Percentiles rank a stretch among this genome's conserved stretches.
Evolutionary conservation across 1,140 invertebrate species (phyloP).

Genomic region (Drosophila santomea): DNA sequence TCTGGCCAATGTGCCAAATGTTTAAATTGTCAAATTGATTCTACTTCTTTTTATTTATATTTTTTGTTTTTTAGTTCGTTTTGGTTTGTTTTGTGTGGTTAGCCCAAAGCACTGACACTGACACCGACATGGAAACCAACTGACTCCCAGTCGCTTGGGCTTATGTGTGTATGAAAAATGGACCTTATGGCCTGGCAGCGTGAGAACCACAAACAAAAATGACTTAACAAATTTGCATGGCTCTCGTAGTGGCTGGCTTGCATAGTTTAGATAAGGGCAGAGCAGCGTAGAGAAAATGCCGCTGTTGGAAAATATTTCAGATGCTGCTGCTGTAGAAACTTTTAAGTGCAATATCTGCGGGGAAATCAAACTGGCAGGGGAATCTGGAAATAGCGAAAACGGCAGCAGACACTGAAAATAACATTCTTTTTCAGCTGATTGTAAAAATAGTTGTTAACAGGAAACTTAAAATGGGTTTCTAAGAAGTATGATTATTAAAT

Average conservation of each 20-base stretch:
- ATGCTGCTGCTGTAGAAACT: slow-evolving; percentile 66
- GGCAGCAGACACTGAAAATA: slow-evolving; percentile 4
- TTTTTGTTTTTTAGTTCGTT: slow-evolving; percentile 21
- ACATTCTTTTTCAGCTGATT: background rate
- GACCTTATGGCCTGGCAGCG: slow-evolving; percentile 64
- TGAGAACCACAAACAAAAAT: slow-evolving; percentile 81
- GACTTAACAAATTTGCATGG: slow-evolving; percentile 82
- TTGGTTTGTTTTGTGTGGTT: slow-evolving; percentile 1
- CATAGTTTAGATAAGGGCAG: slow-evolving; percentile 79
- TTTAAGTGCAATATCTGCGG: slow-evolving; percentile 75
- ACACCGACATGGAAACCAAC: slow-evolving; percentile 52
- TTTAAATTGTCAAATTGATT: slow-evolving; percentile 76
- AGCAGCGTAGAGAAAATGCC: slow-evolving; percentile 67
- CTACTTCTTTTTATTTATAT: slow-evolving; percentile 36
- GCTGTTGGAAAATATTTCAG: slow-evolving; percentile 71
- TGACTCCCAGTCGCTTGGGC: slow-evolving; percentile 8
- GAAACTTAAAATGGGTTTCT: background rate
- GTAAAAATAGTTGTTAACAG: no score
- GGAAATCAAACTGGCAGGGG: slow-evolving; percentile 66
- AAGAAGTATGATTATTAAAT: no score
- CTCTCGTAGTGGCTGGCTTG: slow-evolving; percentile 37
- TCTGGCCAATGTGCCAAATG: slow-evolving; percentile 67
- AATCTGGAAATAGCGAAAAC: slow-evolving; percentile 36
- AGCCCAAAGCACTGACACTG: slow-evolving; percentile 13
- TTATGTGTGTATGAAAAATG: slow-evolving; percentile 40